These are phyloP conservation scores for Philantomba maxwellii DNA, from an alignment of 2,113 vertebrate genomes.

Conservation along the genomic window DNA sequence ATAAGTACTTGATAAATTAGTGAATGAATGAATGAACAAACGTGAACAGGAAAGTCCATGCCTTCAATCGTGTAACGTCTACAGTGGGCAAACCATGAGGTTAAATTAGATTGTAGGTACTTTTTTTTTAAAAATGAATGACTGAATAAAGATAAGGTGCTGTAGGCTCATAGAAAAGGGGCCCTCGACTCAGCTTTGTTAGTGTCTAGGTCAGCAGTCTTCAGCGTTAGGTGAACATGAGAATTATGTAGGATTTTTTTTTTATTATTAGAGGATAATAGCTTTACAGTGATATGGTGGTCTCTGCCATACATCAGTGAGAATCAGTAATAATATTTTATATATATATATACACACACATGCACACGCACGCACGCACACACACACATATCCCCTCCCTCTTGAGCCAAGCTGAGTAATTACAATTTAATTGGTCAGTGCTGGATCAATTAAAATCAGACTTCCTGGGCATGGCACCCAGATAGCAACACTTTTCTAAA, in stretches of 20 bases:
- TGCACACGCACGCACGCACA: accelerated
- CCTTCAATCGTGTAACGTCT: not conserved
- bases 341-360: not conserved
- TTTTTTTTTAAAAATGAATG: not conserved
- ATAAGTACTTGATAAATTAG: not conserved
- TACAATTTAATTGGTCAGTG: not conserved
- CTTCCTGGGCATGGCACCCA: not conserved
- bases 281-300: not conserved
- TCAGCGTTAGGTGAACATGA: not conserved
- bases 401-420: not conserved
- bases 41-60: not conserved
- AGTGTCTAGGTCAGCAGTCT: not conserved
- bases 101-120: not conserved
- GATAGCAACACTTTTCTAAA: not conserved
- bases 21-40: not conserved
- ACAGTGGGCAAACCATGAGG: not conserved
- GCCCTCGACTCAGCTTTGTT: not conserved
- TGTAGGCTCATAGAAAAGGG: not conserved
- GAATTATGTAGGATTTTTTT: not conserved
- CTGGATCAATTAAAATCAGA: not conserved
- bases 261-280: not conserved
- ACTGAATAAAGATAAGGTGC: not conserved
- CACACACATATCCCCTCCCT: not conserved
- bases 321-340: not conserved
- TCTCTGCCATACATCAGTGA: not conserved